These are phyloP conservation scores for Rhabdomys dilectus DNA, from an alignment of 2,113 vertebrate species.

Conservation along the genomic window DNA sequence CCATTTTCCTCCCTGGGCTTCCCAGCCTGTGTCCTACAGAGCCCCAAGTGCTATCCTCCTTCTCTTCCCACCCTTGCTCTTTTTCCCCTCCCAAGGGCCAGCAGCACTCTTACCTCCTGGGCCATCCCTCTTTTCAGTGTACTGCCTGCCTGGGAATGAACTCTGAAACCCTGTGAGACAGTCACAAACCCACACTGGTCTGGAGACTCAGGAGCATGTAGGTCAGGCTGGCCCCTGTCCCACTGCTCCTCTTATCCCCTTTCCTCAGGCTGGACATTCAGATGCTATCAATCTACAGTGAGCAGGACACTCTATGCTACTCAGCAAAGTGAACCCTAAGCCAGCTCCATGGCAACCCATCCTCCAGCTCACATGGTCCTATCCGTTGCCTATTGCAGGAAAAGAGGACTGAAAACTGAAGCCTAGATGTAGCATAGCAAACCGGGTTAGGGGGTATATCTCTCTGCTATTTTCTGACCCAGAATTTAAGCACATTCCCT, in stretches of 20 bases:
- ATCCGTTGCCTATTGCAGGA: neutral
- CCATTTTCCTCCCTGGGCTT: neutral
- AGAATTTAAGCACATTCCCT: neutral
- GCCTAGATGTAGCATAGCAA: neutral
- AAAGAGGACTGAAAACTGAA: neutral
- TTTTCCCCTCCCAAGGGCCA: neutral
- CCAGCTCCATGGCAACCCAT: neutral
- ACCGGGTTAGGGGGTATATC: neutral
- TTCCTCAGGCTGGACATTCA: neutral
- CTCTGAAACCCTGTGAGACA: neutral
- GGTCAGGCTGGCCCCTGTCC: neutral
- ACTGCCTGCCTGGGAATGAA: neutral
- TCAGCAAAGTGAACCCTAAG: neutral
- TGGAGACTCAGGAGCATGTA: neutral
- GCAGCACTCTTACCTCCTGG: neutral
- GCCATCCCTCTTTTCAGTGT: neutral
- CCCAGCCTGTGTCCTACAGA: neutral
- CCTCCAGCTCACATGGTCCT: accelerated
- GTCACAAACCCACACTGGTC: neutral
- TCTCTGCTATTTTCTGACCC: neutral
- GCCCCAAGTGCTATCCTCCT: neutral
- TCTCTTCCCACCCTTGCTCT: neutral
- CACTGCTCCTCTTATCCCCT: neutral
- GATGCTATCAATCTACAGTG: neutral
- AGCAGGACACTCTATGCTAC: neutral